phyloP scores from a whole-genome alignment of 1,140 invertebrate genomes.

The Drosophila nannoptera region DNA sequence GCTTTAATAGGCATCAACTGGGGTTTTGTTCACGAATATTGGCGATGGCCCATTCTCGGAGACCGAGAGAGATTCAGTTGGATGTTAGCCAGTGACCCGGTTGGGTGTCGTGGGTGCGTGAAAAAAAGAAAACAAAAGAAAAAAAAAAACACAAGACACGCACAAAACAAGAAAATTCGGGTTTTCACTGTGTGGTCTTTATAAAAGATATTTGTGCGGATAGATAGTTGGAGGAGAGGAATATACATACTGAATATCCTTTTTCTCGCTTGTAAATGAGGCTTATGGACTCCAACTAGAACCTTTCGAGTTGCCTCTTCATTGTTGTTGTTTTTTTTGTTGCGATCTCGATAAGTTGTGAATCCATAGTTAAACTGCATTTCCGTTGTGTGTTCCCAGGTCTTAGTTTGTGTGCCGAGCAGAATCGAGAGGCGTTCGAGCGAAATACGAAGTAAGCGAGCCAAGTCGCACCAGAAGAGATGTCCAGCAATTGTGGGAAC shows the following conservation, averaged over 20 bases:
- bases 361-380: neutral
- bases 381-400: constrained; percentile 12
- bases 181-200: no score
- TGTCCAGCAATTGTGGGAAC: constrained; percentile 59
- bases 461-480: constrained; percentile 4
- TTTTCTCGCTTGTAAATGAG: neutral
- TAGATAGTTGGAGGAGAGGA: neutral
- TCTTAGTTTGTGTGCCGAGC: neutral
- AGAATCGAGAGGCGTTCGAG: neutral
- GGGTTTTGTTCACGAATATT: constrained; percentile 27
- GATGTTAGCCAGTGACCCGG: constrained; percentile 42
- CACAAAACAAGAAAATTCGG: no score
- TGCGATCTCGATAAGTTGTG: neutral
- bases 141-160: no score
- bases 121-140: neutral
- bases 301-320: no score
- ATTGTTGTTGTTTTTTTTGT: no score
- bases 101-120: constrained; percentile 52
- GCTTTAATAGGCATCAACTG: constrained; percentile 36
- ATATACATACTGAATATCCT: constrained; percentile 16
- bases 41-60: neutral
- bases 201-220: no score
- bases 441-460: neutral
- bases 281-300: no score
- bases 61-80: constrained; percentile 47